Percentiles rank a stretch among this genome's conserved stretches.
Evolutionary conservation across 2,888 invertebrate species (phyloP).

Genomic region (Drosophila pegasa): DNA sequence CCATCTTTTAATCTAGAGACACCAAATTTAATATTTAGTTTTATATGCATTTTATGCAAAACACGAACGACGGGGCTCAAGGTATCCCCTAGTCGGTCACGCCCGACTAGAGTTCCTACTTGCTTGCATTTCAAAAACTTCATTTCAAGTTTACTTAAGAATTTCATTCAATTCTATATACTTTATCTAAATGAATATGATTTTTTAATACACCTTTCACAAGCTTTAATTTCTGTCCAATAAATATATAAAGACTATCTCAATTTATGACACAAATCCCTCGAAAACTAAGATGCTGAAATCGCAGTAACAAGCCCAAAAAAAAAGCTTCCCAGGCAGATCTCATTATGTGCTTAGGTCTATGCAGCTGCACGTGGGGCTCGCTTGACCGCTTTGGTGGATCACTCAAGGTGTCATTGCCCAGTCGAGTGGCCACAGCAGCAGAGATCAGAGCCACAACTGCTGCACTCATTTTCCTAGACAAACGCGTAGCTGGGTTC

Average conservation of each 20-base stretch:
- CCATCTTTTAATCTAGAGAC: too few relatives aligned
- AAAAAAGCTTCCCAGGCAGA: slow-evolving; percentile 14
- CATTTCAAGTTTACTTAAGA: not conserved
- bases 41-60: too few relatives aligned
- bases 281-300: slow-evolving; percentile 17
- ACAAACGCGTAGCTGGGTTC: slow-evolving; percentile 45
- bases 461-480: slow-evolving; percentile 62
- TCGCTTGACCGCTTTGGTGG: slow-evolving; percentile 50
- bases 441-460: slow-evolving; percentile 28
- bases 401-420: slow-evolving; percentile 74
- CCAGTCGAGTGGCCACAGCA: slow-evolving; percentile 54
- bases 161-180: not conserved
- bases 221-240: not conserved
- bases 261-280: slow-evolving; percentile 27
- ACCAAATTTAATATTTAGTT: too few relatives aligned
- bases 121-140: not conserved
- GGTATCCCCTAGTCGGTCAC: too few relatives aligned
- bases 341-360: slow-evolving; percentile 1
- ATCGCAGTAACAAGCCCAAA: slow-evolving; percentile 19
- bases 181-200: not conserved
- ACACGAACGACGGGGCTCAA: too few relatives aligned
- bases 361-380: slow-evolving; percentile 33
- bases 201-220: not conserved
- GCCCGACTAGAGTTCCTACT: too few relatives aligned
- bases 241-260: slow-evolving; percentile 6